Conservation (phyloP, 2,797 vertebrate genomes). For the Choloepus didactylus region DNA sequence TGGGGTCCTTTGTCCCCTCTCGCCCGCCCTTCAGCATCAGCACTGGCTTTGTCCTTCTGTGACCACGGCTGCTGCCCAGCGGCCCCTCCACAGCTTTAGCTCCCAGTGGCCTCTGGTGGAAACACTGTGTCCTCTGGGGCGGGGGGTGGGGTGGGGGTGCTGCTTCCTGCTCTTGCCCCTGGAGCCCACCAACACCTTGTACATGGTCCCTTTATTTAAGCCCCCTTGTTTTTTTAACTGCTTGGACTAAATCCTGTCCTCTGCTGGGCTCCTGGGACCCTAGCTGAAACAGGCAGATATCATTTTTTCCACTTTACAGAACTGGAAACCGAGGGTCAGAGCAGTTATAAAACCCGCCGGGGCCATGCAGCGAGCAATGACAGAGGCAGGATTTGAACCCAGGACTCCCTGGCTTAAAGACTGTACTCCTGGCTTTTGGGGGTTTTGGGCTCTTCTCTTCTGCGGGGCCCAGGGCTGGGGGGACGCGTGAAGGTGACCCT, state of each 20-base stretch:
- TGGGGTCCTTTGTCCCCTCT: background rate
- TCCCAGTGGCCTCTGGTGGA: background rate
- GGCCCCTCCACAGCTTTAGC: background rate
- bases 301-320: background rate
- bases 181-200: background rate
- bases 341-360: background rate
- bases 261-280: background rate
- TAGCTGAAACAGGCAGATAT: background rate
- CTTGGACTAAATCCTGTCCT: background rate
- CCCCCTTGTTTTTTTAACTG: background rate
- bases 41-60: background rate
- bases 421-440: accelerated
- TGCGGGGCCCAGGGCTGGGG: background rate
- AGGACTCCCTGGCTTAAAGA: background rate
- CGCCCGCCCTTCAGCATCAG: accelerated
- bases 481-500: accelerated
- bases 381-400: background rate
- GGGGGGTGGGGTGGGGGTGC: background rate
- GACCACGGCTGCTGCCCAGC: background rate
- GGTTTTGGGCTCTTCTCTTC: background rate
- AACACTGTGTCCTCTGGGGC: background rate
- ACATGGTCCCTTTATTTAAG: accelerated
- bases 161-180: background rate
- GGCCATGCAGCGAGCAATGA: accelerated
- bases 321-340: background rate